Base-by-base conservation (phyloP, 2,888 invertebrate species). In the Microctonus hyperodae region DNA sequence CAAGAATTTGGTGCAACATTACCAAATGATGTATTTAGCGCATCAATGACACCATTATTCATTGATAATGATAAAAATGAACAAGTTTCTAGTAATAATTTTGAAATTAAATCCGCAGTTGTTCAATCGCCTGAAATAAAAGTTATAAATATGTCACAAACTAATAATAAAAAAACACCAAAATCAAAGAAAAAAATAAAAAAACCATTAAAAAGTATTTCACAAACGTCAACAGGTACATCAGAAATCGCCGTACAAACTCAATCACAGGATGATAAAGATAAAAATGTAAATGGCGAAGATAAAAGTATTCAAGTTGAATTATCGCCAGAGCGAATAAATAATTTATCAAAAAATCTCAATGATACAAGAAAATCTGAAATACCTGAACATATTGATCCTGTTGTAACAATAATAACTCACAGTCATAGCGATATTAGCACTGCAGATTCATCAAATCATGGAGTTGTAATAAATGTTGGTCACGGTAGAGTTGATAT, bases 1-100 rank as follows among this genome's bases (percentile, higher is more conserved):
- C 69, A 78, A 53, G 83, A 83, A 69, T 83, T 79, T 50, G 83
- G 83, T 0, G 71, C 76, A 1, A 73, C 78, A 64, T 73, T 83
- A 55, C 82, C 83, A 0, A 77, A 79, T 33, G 75, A 77, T 9
- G 76, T 83, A 67, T 79, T 79, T n/a, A 79, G 74, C 33, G 79
- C 77, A 5, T 77, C 79, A 63, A 69, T 77, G 50, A 81, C 73
- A n/a, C 73, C 78, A 2, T 67, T 81, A 0, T 80, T 80, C 20
- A 76, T 28, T 3, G 28, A 78, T 13, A 33, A 50, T 20, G 57
- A 10, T 16, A 44, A 11, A 16, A 9, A 53, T 28, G 57, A 48
- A 60, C 66, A 55, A 5, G 55, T 57, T 2, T 68, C 67, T 53
- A 60, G 66, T 48, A 2, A 28, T n/a, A 61, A 60, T 58, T 56